phyloP scores from a whole-genome alignment of 2,888 invertebrate genomes.

The Plagodis pulveraria region DNA sequence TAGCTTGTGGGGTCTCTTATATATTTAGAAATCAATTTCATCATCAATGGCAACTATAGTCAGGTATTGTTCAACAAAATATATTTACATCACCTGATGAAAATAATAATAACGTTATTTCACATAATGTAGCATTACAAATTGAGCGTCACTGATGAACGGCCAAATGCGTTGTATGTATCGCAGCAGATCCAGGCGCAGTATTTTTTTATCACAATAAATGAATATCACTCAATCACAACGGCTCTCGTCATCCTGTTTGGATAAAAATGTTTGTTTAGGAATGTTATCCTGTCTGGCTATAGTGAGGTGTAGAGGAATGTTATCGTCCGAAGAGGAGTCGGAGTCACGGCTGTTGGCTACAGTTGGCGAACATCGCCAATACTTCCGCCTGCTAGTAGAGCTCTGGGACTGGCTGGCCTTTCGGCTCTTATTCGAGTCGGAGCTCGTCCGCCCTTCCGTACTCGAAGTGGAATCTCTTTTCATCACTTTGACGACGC shows the following conservation, averaged over 20 bases:
- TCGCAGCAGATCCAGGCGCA: background rate
- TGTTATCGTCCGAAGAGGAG: slow-evolving; percentile 67
- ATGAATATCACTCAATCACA: slow-evolving; percentile 8
- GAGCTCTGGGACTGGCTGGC: background rate
- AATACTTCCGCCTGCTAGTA: background rate
- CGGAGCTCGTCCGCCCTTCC: slow-evolving; percentile 1
- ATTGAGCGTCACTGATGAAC: background rate
- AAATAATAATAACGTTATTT: too few species aligned
- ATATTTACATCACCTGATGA: too few species aligned
- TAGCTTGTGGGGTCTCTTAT: too few species aligned
- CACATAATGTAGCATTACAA: too few species aligned
- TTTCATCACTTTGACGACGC: slow-evolving; percentile 70
- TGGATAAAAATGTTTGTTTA: background rate
- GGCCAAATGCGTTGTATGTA: background rate
- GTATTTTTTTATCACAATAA: slow-evolving; percentile 39
- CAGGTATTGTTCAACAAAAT: too few species aligned
- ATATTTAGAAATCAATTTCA: too few species aligned
- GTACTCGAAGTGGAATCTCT: slow-evolving; percentile 10
- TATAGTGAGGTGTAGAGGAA: slow-evolving; percentile 45
- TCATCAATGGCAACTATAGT: too few species aligned
- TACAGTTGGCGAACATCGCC: background rate
- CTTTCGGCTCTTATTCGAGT: background rate
- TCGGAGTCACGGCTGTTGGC: slow-evolving; percentile 1
- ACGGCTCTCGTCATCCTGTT: background rate
- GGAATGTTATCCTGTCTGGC: slow-evolving; percentile 58